Percentiles rank a stretch among this genome's conserved stretches.
Conservation (phyloP, 2,113 vertebrate species). For the Onychostruthus taczanowskii region DNA sequence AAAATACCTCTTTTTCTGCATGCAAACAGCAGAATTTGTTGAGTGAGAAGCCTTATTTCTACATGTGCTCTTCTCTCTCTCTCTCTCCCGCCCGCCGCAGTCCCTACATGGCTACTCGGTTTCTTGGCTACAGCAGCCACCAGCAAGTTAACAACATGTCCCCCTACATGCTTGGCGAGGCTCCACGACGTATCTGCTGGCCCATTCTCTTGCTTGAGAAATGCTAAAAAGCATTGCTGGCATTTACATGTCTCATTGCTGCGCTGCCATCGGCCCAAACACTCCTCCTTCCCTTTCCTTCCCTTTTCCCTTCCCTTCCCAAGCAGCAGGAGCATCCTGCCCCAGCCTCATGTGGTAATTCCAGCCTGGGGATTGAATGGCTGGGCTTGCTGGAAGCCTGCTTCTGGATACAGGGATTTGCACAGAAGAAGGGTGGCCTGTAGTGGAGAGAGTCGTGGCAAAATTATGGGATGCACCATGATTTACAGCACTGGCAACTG, state of each 20-base stretch:
- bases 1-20: conserved; percentile 64
- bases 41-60: conserved; percentile 63
- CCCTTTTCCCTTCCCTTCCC: background rate
- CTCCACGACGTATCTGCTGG: conserved; percentile 57
- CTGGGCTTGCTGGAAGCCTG: background rate
- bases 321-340: background rate
- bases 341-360: rapidly evolving
- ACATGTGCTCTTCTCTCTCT: conserved; percentile 22
- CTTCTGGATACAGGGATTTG: background rate
- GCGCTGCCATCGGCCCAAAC: conserved; percentile 19
- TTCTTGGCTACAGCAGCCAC: conserved; percentile 66
- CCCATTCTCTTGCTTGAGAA: conserved; percentile 57
- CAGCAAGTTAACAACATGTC: conserved; percentile 69
- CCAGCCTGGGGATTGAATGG: background rate
- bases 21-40: conserved; percentile 63
- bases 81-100: conserved; percentile 40
- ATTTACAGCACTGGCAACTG: background rate
- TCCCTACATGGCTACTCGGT: conserved; percentile 63
- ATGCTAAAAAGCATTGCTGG: conserved; percentile 55
- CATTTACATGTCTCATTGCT: conserved; percentile 55
- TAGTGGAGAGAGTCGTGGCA: background rate
- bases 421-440: background rate
- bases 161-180: conserved; percentile 61
- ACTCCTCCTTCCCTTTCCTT: background rate
- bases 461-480: background rate